Base-by-base conservation (phyloP, 2,797 vertebrate genomes). In the Microcaecilia unicolor region DNA sequence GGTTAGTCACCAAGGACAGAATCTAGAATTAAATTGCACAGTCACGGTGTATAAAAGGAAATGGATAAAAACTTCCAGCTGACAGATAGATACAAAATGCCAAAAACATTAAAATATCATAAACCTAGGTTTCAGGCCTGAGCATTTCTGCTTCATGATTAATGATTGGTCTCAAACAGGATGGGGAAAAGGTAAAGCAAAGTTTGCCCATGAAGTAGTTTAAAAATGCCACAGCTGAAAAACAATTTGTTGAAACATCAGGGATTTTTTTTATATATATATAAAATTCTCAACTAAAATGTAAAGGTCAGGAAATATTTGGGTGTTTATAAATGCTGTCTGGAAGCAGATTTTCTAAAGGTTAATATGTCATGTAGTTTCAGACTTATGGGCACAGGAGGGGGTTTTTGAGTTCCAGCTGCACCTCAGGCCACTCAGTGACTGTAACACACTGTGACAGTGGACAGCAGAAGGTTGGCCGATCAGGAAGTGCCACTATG, bases 301-400 rank as follows among this genome's bases (percentile, higher is more conserved):
- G 63, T 71, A 91, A 91, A 91, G 87, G 85, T 90, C 83, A 87
- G 54, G 59, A 76, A 76, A 75, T 78, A 78, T 83, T 83, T 81
- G 75, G 78, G 77, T 89, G 86, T 82, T 87, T 85, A 81, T 82
- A 84, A 87, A 83, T 77, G 83, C 81, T 80, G 81, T 84, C 84
- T 86, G 64, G 70, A 78, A 85, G 82, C 80, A 70, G 74, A 76
- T 80, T 65, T 86, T 70, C 72, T 77, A 85, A 81, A 88, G 83
- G 87, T 88, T 83, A 84, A 76, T 74, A 77, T 87, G 86, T 85
- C 79, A 83, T 78, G 81, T 76, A 76, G 64, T 76, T 82, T 77
- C 73, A 80, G 75, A 81, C 69, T 80, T 81, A 75, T 38, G 51
- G 74, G 66, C 67, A 64, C 52, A 57, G 72, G 48, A 65, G 61